Evolutionary conservation across 2,113 vertebrate species (phyloP).

Genomic region (Salvator merianae): DNA sequence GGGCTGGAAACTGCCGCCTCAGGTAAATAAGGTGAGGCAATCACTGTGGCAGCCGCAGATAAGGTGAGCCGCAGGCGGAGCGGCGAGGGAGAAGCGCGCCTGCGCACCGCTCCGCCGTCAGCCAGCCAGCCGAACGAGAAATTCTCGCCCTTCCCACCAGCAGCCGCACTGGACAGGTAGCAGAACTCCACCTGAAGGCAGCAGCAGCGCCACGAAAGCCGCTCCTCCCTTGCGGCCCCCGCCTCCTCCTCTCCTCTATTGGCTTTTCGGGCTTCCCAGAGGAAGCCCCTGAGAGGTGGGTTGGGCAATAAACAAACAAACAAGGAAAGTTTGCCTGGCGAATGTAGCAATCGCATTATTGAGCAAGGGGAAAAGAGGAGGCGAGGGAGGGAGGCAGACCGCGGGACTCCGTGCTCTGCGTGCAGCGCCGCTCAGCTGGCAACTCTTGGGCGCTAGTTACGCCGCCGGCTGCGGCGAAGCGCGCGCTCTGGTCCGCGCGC

Average conservation of each 20-base stretch:
- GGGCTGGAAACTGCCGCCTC: not conserved
- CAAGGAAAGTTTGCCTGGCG: not conserved
- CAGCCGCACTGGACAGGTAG: constrained; percentile 2
- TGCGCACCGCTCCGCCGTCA: not conserved
- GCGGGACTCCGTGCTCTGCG: not conserved
- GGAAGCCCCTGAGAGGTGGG: constrained; percentile 51
- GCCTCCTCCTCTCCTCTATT: constrained; percentile 19
- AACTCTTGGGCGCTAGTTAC: not conserved
- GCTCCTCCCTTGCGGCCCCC: constrained; percentile 30
- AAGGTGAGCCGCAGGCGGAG: not conserved
- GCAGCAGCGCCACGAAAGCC: not conserved
- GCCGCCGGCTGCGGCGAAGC: not conserved
- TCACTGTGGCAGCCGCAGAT: not conserved
- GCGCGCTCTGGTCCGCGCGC: not conserved
- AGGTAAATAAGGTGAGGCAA: not conserved
- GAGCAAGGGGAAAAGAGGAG: no score
- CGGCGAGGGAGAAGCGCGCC: not conserved
- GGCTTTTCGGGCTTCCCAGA: constrained; percentile 43
- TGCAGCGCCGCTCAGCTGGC: not conserved
- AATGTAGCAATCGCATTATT: not conserved
- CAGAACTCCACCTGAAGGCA: not conserved
- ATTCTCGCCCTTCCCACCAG: not conserved
- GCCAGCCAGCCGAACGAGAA: not conserved
- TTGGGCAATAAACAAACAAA: not conserved
- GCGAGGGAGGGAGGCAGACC: not conserved